Base-by-base conservation (phyloP, 2,797 vertebrate species). In the Danio jaintianensis region DNA sequence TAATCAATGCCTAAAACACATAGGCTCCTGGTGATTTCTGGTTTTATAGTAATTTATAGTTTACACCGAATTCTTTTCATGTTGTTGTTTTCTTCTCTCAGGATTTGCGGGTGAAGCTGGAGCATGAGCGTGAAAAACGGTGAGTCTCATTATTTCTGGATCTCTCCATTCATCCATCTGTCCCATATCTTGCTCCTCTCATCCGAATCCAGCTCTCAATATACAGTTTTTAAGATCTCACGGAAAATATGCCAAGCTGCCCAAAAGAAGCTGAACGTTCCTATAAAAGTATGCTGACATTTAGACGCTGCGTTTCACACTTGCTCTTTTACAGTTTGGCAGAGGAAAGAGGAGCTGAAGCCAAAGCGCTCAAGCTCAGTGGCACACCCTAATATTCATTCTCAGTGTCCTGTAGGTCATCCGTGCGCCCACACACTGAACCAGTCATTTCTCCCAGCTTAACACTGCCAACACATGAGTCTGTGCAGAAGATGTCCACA, bases 41-140 rank as follows among this genome's bases (percentile, higher is more conserved):
- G 45, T 45, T 36, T 22, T 61, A 29, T 29, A 29, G 29, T 29
- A 29, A 61, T 22, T 62, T 75, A 1, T 11, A 61, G 72, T 50
- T 38, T 61, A 10, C 45, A 59, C 22, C 55, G 20, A 45, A 29
- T 71, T 55, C 36, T 16, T 84, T 87, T 78, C 36, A 81, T 89
- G 86, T 89, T 92, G 86, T 84, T 91, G 90, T 89, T 50, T 87
- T 90, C 87, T 87, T 85, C 89, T 87, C 81, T 93, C 94, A 96
- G 93, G 95, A 97, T 90, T 90, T 96, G 90, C 94, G 96, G 92
- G 96, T 98, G 93, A 98, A 98, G 92, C 93, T 98, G 93, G 96
- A 98, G 90, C 95, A 97, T 92, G 95, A 97, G 91, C 95, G 95
- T 91, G 96, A 98, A 87, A 98, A 97, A 92, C 95, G 96, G 96